A percentile compares a stretch with the other conserved stretches of the same genome.
Conservation (phyloP, 2,113 vertebrate genomes). For the Aegithalos caudatus region DNA sequence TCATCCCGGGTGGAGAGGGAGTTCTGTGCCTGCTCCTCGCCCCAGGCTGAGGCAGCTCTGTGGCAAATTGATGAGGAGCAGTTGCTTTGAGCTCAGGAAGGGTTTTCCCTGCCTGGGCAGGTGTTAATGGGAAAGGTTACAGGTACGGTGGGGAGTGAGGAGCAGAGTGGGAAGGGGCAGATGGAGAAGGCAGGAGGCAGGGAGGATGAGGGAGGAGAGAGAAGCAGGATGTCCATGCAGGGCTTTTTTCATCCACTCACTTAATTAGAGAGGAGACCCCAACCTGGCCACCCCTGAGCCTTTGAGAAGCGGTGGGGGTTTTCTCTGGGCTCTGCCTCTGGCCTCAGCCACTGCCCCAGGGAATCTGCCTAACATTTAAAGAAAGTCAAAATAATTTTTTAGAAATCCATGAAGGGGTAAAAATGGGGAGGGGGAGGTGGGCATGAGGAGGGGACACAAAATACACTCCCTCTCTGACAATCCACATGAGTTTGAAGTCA, state of each 20-base stretch:
- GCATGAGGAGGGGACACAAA: conserved; percentile 18
- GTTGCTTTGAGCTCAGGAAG: conserved; percentile 61
- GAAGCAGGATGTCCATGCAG: background rate
- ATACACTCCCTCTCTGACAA: conserved; percentile 41
- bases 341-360: background rate
- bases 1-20: conserved; percentile 29
- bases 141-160: background rate
- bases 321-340: background rate
- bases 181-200: background rate
- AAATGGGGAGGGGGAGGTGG: background rate
- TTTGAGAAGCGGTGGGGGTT: background rate
- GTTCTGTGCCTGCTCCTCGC: conserved; percentile 39
- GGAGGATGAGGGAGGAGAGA: background rate
- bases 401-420: background rate
- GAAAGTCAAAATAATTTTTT: background rate
- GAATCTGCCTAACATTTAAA: background rate
- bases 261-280: background rate
- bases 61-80: conserved; percentile 58
- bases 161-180: background rate
- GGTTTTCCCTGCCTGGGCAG: conserved; percentile 13
- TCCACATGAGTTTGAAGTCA: conserved; percentile 67
- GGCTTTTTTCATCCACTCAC: background rate
- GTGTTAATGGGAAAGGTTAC: conserved; percentile 34
- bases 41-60: conserved; percentile 29
- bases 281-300: background rate